phyloP scores from a whole-genome alignment of 1,140 invertebrate genomes.

The Pseudomyrmex cubaensis region DNA sequence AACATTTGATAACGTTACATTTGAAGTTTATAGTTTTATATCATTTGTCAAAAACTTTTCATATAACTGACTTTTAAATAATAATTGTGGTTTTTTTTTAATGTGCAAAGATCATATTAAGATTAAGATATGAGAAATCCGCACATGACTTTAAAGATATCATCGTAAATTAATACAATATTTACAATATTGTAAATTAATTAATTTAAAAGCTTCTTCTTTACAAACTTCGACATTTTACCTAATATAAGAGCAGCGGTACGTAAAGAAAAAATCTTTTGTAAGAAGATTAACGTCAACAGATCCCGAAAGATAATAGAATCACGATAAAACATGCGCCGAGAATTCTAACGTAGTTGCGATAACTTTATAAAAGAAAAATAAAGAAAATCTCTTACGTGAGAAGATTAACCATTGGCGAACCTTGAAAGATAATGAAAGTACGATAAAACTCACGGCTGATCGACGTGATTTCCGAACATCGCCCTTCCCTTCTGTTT shows the following conservation, averaged over 20 bases:
- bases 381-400: no score
- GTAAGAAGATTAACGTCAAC: conserved; percentile 14
- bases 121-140: conserved; percentile 5
- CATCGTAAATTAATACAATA: not conserved
- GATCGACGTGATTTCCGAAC: conserved; percentile 4
- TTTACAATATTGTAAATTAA: not conserved
- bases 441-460: conserved; percentile 7
- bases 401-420: not conserved
- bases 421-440: not conserved
- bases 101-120: not conserved
- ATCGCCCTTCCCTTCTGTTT: not conserved
- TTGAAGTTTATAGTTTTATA: not conserved
- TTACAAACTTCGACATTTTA: not conserved
- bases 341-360: not conserved
- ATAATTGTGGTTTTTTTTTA: no score
- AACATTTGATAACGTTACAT: not conserved
- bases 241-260: not conserved
- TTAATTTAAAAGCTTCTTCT: not conserved
- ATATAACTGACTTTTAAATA: no score
- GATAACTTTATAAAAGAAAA: not conserved
- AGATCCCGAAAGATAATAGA: conserved; percentile 3
- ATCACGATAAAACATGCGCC: not conserved
- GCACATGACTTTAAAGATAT: not conserved
- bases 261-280: conserved; percentile 9
- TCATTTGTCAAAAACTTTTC: not conserved